These are phyloP conservation scores for Coccyzus lansbergi DNA, from an alignment of 2,797 vertebrate genomes.

Conservation along the genomic window DNA sequence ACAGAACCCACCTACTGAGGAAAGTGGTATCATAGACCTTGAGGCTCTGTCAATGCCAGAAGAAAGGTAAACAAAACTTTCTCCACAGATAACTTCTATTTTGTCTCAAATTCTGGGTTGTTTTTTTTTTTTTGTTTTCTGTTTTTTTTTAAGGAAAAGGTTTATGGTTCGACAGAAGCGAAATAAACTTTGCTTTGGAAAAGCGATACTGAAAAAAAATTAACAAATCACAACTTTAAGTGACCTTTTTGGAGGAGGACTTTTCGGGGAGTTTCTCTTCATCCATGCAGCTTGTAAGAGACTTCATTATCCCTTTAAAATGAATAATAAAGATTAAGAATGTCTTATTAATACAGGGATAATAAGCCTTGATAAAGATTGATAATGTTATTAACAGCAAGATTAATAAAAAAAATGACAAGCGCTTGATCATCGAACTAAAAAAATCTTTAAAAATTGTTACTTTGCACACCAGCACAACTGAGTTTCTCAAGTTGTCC, in stretches of 20 bases:
- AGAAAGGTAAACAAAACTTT: not conserved
- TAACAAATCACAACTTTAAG: too few species aligned
- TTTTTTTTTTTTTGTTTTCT: too few species aligned
- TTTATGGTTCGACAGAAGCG: too few species aligned
- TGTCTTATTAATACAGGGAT: not conserved
- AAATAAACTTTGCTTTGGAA: too few species aligned
- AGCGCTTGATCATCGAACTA: not conserved
- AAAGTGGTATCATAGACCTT: fast-evolving
- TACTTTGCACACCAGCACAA: not conserved
- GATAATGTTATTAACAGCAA: not conserved
- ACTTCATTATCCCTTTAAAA: constrained; percentile 11
- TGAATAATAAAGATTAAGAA: not conserved
- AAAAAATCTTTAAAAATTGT: not conserved
- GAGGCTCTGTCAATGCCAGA: not conserved
- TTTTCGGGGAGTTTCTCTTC: constrained; percentile 18
- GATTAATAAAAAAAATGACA: not conserved
- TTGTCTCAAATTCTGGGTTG: not conserved
- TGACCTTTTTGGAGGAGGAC: constrained; percentile 43
- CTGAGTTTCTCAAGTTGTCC: not conserved
- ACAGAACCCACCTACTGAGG: not conserved
- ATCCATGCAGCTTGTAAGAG: not conserved
- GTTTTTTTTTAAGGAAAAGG: not conserved
- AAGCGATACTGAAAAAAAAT: too few species aligned
- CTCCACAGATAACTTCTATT: fast-evolving
- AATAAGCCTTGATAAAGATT: not conserved